phyloP scores from a whole-genome alignment of 2,113 vertebrate genomes.

The Amblyopsis rosae region DNA sequence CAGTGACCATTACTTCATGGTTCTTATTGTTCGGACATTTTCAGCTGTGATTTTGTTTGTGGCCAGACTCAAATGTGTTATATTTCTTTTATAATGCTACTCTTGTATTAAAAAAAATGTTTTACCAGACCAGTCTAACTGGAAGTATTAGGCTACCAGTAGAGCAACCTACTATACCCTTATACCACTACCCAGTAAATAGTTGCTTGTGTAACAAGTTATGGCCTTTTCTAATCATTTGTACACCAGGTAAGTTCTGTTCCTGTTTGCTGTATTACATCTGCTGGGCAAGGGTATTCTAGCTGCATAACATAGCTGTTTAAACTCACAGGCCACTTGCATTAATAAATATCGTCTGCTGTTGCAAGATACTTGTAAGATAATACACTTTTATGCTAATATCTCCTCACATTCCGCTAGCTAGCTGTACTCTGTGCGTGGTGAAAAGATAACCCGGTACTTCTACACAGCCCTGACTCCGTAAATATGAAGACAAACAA shows the following conservation, averaged over 20 bases:
- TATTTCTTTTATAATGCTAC: too few species aligned
- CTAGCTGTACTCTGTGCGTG: too few species aligned
- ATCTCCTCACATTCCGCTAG: too few species aligned
- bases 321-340: conserved; percentile 49
- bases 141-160: too few species aligned
- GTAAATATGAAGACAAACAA: too few species aligned
- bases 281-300: not conserved
- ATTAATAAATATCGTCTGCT: conserved; percentile 36
- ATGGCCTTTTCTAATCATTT: conserved; percentile 35
- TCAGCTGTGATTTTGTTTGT: not conserved
- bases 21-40: too few species aligned
- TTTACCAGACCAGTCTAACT: too few species aligned
- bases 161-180: not conserved
- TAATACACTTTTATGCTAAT: too few species aligned
- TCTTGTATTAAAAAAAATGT: too few species aligned
- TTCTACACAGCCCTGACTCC: too few species aligned
- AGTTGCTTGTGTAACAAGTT: conserved; percentile 42
- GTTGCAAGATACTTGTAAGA: not conserved
- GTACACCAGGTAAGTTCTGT: conserved; percentile 7
- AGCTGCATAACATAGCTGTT: conserved; percentile 41
- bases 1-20: not conserved
- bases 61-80: too few species aligned
- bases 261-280: conserved; percentile 13
- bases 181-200: conserved; percentile 21
- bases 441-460: too few species aligned